Evolutionary conservation across 35 echinoderm and acorn worm genomes (phyloP).

Genomic region (Apostichopus parvimensis): DNA sequence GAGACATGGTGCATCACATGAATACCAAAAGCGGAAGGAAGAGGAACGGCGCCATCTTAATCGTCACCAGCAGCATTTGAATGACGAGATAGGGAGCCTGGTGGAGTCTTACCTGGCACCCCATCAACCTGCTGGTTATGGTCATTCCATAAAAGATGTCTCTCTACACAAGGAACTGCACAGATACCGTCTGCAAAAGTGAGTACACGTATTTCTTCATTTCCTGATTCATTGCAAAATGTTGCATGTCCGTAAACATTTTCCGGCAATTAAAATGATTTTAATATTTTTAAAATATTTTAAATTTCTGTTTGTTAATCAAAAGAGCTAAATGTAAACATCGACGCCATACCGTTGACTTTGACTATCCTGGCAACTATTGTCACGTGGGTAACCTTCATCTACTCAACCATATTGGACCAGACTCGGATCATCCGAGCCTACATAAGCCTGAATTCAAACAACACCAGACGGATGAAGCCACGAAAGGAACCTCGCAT

Average conservation of each 20-base stretch:
- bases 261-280: too few relatives aligned
- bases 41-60: neutral
- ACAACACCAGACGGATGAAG: too few relatives aligned
- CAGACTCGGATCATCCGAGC: neutral
- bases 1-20: neutral
- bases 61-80: constrained; percentile 24
- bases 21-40: neutral
- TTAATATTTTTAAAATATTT: too few relatives aligned
- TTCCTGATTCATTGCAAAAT: too few relatives aligned
- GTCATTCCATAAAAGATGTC: constrained; percentile 30
- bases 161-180: neutral
- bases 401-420: constrained; percentile 2
- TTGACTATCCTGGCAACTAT: constrained; percentile 24
- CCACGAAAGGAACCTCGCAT: too few relatives aligned
- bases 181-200: constrained; percentile 6
- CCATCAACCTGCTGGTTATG: constrained; percentile 49
- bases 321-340: neutral
- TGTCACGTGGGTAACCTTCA: constrained; percentile 13
- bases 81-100: constrained; percentile 15
- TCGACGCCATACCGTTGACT: neutral
- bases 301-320: neutral
- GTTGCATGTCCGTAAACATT: too few relatives aligned
- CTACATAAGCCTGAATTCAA: too few relatives aligned
- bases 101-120: constrained; percentile 34
- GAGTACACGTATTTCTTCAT: neutral